Conservation (phyloP, 1,140 invertebrate genomes). For the Lasaia peninsularis region DNA sequence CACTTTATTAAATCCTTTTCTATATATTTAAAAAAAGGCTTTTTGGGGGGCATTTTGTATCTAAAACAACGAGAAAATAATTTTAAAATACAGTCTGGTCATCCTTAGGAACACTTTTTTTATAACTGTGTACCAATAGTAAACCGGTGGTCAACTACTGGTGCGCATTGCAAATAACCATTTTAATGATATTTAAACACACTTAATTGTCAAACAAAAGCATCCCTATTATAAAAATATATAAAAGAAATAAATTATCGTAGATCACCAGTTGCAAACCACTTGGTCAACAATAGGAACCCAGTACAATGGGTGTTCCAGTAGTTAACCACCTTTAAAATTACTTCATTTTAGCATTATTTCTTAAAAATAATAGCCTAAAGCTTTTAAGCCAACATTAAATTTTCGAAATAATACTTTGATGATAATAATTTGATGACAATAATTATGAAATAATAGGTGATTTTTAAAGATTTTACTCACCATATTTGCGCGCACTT, state of each 20-base stretch:
- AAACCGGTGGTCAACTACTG: background rate
- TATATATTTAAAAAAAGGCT: background rate
- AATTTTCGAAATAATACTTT: background rate
- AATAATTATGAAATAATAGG: no score
- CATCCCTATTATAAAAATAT: no score
- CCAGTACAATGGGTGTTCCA: background rate
- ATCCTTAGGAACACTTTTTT: no score
- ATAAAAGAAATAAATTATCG: no score
- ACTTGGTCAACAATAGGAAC: background rate
- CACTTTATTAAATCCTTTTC: background rate
- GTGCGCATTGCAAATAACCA: background rate
- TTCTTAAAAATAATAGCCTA: no score
- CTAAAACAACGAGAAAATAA: background rate
- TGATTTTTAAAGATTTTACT: no score
- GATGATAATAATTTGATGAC: no score
- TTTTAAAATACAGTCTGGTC: background rate
- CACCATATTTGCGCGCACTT: no score
- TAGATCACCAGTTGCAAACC: no score
- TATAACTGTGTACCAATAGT: no score
- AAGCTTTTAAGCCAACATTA: background rate
- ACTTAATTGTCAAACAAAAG: background rate
- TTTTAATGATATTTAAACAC: background rate
- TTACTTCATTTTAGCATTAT: background rate
- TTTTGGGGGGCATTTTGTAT: no score
- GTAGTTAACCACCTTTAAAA: background rate